Conservation (phyloP, 2,888 invertebrate genomes). For the Lagria hirta region DNA sequence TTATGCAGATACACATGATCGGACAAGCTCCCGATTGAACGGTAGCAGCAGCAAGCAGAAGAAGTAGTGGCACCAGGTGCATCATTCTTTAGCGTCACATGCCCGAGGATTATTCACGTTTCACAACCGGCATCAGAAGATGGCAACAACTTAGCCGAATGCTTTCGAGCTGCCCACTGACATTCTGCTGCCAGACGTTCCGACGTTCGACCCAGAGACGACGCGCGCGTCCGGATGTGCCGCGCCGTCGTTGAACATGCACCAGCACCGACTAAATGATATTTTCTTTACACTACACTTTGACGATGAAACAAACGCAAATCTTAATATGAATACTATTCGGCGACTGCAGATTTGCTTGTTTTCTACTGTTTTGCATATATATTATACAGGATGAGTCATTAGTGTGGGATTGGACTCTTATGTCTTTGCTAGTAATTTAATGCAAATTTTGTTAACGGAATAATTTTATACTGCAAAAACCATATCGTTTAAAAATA, state of each 20-base stretch:
- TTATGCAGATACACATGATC: slow-evolving; percentile 43
- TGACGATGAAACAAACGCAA: slow-evolving; percentile 9
- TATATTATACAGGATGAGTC: too few relatives aligned
- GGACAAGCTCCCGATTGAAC: slow-evolving; percentile 44
- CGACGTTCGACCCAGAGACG: slow-evolving; percentile 26
- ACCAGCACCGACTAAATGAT: slow-evolving; percentile 23
- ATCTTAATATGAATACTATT: slow-evolving; percentile 16
- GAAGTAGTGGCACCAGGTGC: slow-evolving; percentile 44
- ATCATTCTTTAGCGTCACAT: slow-evolving; percentile 43
- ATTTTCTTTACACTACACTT: slow-evolving; percentile 24
- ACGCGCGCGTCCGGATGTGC: slow-evolving; percentile 25
- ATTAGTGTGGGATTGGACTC: too few relatives aligned
- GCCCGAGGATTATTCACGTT: slow-evolving; percentile 20
- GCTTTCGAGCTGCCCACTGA: slow-evolving; percentile 22
- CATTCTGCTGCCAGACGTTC: slow-evolving; percentile 20
- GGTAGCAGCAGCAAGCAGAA: slow-evolving; percentile 43
- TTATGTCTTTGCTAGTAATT: too few relatives aligned
- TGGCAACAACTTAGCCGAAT: slow-evolving; percentile 13
- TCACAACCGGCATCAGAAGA: slow-evolving; percentile 16
- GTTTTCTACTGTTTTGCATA: too few relatives aligned
- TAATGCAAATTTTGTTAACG: too few relatives aligned
- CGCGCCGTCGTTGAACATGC: slow-evolving; percentile 25
- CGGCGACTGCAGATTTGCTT: too few relatives aligned
- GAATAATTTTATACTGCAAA: too few relatives aligned
- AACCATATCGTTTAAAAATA: too few relatives aligned